Evolutionary conservation across 2,113 vertebrate genomes (phyloP).

Genomic region (Eudorcas thomsonii): DNA sequence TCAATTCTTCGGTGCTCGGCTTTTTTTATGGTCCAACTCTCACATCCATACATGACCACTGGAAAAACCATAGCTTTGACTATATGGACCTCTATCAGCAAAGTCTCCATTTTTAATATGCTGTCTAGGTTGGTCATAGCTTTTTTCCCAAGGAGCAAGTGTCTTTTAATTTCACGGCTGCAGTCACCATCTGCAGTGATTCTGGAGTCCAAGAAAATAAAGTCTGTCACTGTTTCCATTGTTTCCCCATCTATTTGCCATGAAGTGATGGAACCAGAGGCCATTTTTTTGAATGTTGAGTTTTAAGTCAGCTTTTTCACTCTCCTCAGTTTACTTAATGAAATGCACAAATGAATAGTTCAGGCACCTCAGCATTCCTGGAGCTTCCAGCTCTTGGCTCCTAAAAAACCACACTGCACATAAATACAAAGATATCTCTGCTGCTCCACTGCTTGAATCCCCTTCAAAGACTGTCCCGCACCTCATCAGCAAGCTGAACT

Average conservation of each 20-base stretch:
- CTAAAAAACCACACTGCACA: not conserved
- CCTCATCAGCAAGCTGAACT: not conserved
- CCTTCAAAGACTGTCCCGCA: not conserved
- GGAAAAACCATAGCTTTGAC: not conserved
- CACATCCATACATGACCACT: not conserved
- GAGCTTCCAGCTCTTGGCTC: not conserved
- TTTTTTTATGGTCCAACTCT: not conserved
- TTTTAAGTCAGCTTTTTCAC: not conserved
- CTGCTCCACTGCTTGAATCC: not conserved
- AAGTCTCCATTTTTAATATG: not conserved
- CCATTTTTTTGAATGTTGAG: not conserved
- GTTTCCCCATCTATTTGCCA: not conserved
- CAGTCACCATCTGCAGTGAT: not conserved
- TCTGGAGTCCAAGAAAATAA: not conserved
- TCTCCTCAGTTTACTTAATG: not conserved
- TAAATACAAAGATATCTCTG: not conserved
- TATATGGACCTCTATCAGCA: not conserved
- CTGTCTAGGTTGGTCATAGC: not conserved
- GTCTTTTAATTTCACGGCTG: not conserved
- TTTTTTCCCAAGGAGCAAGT: not conserved
- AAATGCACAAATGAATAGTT: not conserved
- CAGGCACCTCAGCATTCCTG: not conserved
- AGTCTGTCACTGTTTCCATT: not conserved
- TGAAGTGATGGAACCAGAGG: not conserved
- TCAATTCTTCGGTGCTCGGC: rapidly evolving